Evolutionary conservation across 1,140 invertebrate genomes (phyloP).

Genomic region (Odontomachus brunneus): DNA sequence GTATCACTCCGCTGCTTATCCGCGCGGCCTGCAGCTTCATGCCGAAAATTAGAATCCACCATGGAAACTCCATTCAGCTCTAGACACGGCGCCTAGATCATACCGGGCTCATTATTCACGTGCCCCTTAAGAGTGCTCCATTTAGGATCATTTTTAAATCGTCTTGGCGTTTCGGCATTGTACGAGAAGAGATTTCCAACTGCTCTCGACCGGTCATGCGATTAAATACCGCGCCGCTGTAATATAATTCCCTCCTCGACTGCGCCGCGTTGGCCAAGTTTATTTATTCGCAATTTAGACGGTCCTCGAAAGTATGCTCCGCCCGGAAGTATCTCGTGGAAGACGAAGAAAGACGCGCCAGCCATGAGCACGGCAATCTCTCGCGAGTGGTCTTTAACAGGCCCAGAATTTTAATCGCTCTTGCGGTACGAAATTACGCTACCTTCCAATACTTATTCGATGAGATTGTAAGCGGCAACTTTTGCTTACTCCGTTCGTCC

Average conservation of each 20-base stretch:
- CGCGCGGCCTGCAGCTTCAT: not conserved
- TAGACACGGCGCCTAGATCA: slow-evolving; percentile 26
- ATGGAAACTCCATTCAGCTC: not conserved
- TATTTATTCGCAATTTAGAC: slow-evolving; percentile 57
- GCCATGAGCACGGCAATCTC: slow-evolving; percentile 22
- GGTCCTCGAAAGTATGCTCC: slow-evolving; percentile 5
- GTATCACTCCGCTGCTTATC: not conserved
- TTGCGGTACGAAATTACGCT: slow-evolving; percentile 27
- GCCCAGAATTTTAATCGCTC: slow-evolving; percentile 63
- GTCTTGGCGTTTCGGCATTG: not conserved
- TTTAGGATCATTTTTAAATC: not conserved
- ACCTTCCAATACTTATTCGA: slow-evolving; percentile 12
- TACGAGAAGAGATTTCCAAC: slow-evolving; percentile 32
- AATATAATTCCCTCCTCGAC: slow-evolving; percentile 16
- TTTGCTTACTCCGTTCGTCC: not conserved
- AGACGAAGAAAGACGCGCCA: not conserved
- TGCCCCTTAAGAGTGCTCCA: slow-evolving; percentile 3
- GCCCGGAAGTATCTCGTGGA: not conserved
- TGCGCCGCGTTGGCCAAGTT: slow-evolving; percentile 19
- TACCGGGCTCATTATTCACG: not conserved
- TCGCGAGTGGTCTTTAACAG: slow-evolving; percentile 46
- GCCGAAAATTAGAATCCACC: slow-evolving; percentile 14
- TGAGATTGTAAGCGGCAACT: slow-evolving; percentile 4
- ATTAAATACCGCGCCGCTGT: not conserved
- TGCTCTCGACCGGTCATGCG: not conserved